phyloP scores from a whole-genome alignment of 2,113 vertebrate species.

The Microcebus jonahi region DNA sequence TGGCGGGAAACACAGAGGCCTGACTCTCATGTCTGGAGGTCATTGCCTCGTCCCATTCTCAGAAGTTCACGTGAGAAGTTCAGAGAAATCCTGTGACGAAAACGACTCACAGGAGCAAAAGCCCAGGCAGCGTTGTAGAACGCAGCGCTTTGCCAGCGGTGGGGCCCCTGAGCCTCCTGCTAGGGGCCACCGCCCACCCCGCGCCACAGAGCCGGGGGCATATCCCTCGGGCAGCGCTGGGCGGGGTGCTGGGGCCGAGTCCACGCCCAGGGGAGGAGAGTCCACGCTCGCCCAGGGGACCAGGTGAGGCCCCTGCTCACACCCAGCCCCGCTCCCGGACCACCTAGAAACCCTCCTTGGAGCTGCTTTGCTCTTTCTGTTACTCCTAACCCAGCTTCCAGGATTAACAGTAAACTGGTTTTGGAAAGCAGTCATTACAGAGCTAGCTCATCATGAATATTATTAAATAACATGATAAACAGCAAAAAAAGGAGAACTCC shows the following conservation, averaged over 20 bases:
- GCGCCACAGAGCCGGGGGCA: not conserved
- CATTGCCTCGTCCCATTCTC: not conserved
- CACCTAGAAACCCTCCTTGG: not conserved
- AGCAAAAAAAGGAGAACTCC: not conserved
- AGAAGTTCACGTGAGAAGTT: not conserved
- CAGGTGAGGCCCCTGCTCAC: not conserved
- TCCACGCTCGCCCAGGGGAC: accelerated
- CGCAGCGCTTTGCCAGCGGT: too few relatives aligned
- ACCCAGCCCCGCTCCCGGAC: too few relatives aligned
- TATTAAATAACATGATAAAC: not conserved
- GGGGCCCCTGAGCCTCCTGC: not conserved
- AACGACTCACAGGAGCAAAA: not conserved
- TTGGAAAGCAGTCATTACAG: not conserved
- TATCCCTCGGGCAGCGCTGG: not conserved
- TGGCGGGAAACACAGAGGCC: constrained; percentile 55
- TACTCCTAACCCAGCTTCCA: not conserved
- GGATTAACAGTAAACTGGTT: not conserved
- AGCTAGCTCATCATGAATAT: not conserved
- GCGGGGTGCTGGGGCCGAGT: not conserved
- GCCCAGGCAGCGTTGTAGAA: not conserved
- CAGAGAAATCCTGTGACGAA: not conserved
- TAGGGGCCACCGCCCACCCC: not conserved
- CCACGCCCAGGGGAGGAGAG: not conserved
- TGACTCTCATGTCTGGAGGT: not conserved
- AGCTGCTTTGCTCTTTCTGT: not conserved